Conservation (phyloP, 1,140 invertebrate species). For the Tetraneura akinire region DNA sequence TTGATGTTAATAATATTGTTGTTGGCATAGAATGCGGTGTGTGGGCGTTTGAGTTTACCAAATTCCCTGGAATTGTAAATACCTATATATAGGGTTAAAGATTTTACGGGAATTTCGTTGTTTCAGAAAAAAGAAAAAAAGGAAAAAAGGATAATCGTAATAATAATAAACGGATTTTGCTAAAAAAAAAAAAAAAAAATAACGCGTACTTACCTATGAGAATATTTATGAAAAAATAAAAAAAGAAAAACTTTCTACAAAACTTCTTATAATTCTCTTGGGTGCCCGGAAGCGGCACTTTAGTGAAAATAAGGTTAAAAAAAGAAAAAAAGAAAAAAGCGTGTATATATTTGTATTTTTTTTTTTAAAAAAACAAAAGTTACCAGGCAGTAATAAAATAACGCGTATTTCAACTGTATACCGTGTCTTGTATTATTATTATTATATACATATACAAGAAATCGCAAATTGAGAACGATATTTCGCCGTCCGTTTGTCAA, state of each 20-base stretch:
- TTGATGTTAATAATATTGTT: not conserved
- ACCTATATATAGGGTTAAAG: no score
- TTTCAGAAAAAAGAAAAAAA: not conserved
- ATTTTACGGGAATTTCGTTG: not conserved
- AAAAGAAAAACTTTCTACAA: conserved; percentile 16
- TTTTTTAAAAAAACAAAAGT: not conserved
- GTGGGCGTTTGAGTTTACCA: not conserved
- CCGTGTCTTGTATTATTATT: not conserved
- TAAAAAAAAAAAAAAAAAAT: not conserved
- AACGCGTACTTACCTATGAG: not conserved
- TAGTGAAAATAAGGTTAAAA: conserved; percentile 20
- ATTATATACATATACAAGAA: not conserved
- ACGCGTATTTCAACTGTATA: not conserved
- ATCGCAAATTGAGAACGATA: conserved; percentile 22
- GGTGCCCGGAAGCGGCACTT: conserved; percentile 21
- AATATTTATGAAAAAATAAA: conserved; percentile 15
- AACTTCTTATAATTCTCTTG: conserved; percentile 31
- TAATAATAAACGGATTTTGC: conserved; percentile 8
- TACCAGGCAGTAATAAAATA: conserved; percentile 17
- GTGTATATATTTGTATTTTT: not conserved
- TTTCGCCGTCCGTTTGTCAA: not conserved
- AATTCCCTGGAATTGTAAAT: not conserved
- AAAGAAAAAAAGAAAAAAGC: not conserved
- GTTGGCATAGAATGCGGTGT: no score
- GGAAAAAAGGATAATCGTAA: conserved; percentile 25